Evolutionary conservation across 2,113 vertebrate genomes (phyloP).

Genomic region (Brachypteracias leptosomus): DNA sequence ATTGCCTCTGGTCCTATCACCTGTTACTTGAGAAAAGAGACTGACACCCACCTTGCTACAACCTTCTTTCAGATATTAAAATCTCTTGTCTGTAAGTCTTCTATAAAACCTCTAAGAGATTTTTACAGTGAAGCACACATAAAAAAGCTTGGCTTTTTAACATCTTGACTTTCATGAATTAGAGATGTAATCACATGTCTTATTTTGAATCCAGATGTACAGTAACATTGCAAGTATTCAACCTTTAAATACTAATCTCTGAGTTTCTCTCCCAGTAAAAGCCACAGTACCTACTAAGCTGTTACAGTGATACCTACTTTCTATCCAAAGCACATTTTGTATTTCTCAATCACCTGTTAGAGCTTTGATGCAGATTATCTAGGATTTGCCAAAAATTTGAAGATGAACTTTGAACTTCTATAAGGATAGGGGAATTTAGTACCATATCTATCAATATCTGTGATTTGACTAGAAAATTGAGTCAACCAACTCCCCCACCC

Average conservation of each 20-base stretch:
- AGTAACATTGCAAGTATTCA: not conserved
- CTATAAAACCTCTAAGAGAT: not conserved
- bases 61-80: not conserved
- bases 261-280: not conserved
- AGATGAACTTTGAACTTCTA: not conserved
- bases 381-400: not conserved
- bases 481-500: rapidly evolving
- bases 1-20: not conserved
- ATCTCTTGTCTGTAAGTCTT: not conserved
- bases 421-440: not conserved
- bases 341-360: not conserved
- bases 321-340: not conserved
- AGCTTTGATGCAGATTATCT: not conserved
- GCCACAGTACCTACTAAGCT: not conserved
- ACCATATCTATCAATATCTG: not conserved
- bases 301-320: not conserved
- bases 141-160: not conserved
- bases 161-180: not conserved
- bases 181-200: not conserved
- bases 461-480: not conserved
- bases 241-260: not conserved
- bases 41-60: rapidly evolving
- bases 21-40: not conserved
- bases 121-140: not conserved
- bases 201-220: not conserved